Evolutionary conservation across 2,888 invertebrate genomes (phyloP), one percentile per base, ranked within the genome.

Genomic region (Cataglyphis rosenhaueri): DNA sequence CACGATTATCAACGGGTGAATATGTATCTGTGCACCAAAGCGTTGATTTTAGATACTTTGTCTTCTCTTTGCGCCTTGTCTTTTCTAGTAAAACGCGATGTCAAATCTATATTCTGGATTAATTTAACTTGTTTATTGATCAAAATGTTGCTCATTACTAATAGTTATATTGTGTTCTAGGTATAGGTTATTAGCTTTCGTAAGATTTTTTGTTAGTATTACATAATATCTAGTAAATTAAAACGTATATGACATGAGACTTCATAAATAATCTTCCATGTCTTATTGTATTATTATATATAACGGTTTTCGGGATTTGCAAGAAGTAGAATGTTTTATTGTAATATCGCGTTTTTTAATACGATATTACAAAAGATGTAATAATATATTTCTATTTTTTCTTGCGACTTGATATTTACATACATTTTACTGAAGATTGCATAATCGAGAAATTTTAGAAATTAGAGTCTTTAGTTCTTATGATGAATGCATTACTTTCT

Each of bases 11-110:
- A 82, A 85, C 64, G 18, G 70, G 38, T 81, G 75, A 55, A 84
- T 41, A 21, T 84, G 64, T 75, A 82, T 82, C 82, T 78, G 29
- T 62, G 78, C 89, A 86, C 82, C 86, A 86, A 85, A 89, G 85
- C 86, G 84, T 88, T 85, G 82, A 82, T 62, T 70, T 59, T 83
- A 84, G 35, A 82, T 66, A 87, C 32, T 84, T 85, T 52, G 84
- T 90, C 86, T 91, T 87, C 85, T 85, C 79, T 76, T 55, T 82
- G 81, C 41, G 35, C 35, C 35, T 35, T 6, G 35, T 35, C 35
- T 35, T 59, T 85, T 84, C 74, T 84, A 57, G 32, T 59, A 35
- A 29, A 10, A n/a, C 71, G 35, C 64, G 68, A 74, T 71, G 73
- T 62, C 57, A 15, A 62, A 48, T 32, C 35, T 48, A 65, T 65